Evolutionary conservation across 2,797 vertebrate species (phyloP).

Genomic region (Xenopus petersii): DNA sequence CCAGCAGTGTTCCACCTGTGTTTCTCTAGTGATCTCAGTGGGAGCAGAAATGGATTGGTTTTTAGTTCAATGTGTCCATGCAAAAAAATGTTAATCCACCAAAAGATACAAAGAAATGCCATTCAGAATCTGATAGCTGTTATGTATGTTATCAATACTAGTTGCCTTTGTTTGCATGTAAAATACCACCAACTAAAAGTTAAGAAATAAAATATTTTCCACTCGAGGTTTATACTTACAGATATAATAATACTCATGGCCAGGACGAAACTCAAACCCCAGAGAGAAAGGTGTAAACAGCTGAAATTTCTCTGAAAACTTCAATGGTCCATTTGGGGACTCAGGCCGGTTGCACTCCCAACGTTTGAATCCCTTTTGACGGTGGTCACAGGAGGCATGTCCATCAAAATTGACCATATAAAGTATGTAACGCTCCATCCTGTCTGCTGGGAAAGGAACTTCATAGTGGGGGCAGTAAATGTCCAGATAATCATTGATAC

Average conservation of each 20-base stretch:
- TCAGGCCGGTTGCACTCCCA: constrained; percentile 93
- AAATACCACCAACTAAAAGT: too few species aligned
- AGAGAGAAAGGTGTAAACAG: constrained; percentile 95
- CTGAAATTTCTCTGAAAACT: constrained; percentile 96
- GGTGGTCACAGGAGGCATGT: constrained; percentile 85
- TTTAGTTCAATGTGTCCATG: not conserved
- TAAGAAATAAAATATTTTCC: not conserved
- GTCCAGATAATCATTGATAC: constrained; percentile 95
- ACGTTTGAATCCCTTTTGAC: constrained; percentile 87
- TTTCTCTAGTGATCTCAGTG: constrained; percentile 1
- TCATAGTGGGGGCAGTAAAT: constrained; percentile 95
- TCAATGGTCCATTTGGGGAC: constrained; percentile 82
- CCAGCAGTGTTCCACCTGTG: constrained; percentile 1
- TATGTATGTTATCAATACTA: not conserved
- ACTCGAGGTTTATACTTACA: constrained; percentile 73
- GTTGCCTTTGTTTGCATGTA: too few species aligned
- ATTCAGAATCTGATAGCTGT: not conserved
- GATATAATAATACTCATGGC: constrained; percentile 94
- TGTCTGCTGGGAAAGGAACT: constrained; percentile 68
- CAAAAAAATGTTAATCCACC: not conserved
- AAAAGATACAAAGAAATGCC: not conserved
- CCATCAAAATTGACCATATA: constrained; percentile 95
- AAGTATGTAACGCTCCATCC: constrained; percentile 84
- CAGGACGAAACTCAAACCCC: constrained; percentile 92
- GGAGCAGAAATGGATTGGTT: not conserved